Evolutionary conservation across 1,140 invertebrate species (phyloP).

Genomic region (Scaptomyza graminum): DNA sequence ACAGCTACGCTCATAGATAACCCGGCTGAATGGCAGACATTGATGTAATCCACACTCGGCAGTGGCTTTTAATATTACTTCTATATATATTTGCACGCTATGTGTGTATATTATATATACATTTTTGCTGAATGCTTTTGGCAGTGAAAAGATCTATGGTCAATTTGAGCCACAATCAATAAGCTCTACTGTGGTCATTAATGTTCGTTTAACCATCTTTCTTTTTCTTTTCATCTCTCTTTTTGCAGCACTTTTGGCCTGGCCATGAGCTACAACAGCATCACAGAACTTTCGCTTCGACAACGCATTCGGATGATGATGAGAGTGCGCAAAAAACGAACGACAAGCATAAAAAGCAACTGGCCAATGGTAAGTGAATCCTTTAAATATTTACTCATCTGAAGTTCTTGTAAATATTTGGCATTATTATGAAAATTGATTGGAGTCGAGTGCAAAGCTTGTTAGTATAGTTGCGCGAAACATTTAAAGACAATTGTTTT

Average conservation of each 20-base stretch:
- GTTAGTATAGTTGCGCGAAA: not conserved
- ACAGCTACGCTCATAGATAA: constrained; percentile 4
- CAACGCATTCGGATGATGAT: constrained; percentile 41
- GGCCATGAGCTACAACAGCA: constrained; percentile 53
- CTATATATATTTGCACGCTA: constrained; percentile 34
- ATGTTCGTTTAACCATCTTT: constrained; percentile 69
- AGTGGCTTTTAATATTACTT: constrained; percentile 9
- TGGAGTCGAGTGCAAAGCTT: constrained; percentile 21
- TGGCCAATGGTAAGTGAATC: constrained; percentile 54
- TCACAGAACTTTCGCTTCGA: constrained; percentile 61
- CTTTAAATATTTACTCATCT: constrained; percentile 32
- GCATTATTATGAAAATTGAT: constrained; percentile 53
- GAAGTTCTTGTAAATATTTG: constrained; percentile 62
- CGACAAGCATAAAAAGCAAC: constrained; percentile 61
- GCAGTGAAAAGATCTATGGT: constrained; percentile 45
- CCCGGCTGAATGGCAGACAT: constrained; percentile 1
- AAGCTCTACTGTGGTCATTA: constrained; percentile 68
- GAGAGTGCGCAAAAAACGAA: constrained; percentile 33
- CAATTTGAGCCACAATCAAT: constrained; percentile 68
- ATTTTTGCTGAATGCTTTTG: constrained; percentile 28
- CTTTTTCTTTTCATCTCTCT: constrained; percentile 2
- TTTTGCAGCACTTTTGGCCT: constrained; percentile 31
- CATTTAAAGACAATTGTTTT: not conserved
- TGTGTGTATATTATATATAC: not conserved
- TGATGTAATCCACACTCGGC: constrained; percentile 38